Conservation (phyloP, 2,888 invertebrate genomes). For the Drosophila longiperda region DNA sequence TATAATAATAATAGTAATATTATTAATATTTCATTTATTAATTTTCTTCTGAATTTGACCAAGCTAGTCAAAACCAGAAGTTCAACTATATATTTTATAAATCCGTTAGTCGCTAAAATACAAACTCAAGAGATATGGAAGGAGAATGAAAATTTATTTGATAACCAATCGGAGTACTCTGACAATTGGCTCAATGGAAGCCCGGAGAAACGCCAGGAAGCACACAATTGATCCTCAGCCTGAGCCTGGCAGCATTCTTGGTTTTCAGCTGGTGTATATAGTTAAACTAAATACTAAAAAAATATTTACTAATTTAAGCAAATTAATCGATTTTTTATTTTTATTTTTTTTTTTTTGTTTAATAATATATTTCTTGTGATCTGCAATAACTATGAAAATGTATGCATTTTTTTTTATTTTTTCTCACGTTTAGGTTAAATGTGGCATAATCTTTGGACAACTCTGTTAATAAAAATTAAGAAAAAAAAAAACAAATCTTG, state of each 20-base stretch:
- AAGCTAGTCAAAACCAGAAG: background rate
- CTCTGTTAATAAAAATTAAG: background rate
- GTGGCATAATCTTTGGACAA: background rate
- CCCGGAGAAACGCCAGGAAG: no score
- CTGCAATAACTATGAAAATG: background rate
- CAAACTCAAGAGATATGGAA: background rate
- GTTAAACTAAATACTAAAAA: no score
- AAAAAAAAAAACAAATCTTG: background rate
- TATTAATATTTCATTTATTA: background rate
- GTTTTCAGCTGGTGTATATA: no score
- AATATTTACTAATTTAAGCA: background rate
- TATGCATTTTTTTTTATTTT: background rate
- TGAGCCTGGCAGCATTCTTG: no score
- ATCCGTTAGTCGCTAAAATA: background rate
- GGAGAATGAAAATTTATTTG: background rate
- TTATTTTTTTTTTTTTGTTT: background rate
- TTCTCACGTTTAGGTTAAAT: background rate
- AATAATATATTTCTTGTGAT: background rate
- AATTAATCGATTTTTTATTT: no score
- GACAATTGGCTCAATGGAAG: no score
- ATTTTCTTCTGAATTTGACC: background rate
- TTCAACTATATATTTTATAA: background rate
- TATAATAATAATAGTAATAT: no score
- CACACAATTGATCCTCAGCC: no score
- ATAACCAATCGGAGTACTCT: background rate